Evolutionary conservation across 1,140 invertebrate genomes (phyloP).

Genomic region (Zaprionus nigranus): DNA sequence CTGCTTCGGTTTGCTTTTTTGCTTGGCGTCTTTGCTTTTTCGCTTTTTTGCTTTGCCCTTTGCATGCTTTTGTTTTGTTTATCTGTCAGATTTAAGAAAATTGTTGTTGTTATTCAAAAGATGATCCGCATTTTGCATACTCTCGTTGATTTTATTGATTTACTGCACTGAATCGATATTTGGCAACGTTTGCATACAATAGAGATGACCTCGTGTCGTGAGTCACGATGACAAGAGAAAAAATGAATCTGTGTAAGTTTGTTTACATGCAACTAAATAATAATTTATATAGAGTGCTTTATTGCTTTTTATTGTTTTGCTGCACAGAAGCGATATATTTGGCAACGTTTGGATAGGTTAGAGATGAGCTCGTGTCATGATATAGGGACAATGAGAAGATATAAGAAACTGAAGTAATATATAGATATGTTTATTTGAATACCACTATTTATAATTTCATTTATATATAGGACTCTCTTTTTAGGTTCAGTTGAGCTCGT

Average conservation of each 20-base stretch:
- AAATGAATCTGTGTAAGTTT: neutral
- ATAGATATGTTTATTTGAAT: neutral
- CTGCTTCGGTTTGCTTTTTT: slow-evolving; percentile 46
- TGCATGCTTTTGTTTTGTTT: slow-evolving; percentile 7
- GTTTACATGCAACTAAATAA: neutral
- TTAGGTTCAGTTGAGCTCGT: too few relatives aligned
- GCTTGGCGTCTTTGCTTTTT: slow-evolving; percentile 32
- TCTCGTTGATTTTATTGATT: neutral
- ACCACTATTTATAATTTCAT: neutral
- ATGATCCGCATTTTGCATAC: neutral
- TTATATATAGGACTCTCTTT: neutral
- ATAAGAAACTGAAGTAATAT: neutral
- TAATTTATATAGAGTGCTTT: too few relatives aligned
- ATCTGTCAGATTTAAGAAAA: neutral
- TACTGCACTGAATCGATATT: neutral
- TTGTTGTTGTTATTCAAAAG: neutral
- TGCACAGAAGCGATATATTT: too few relatives aligned
- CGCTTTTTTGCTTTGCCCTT: slow-evolving; percentile 31
- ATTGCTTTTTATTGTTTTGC: too few relatives aligned
- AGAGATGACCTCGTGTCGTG: neutral
- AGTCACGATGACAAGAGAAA: neutral
- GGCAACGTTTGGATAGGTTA: too few relatives aligned
- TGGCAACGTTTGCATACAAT: neutral
- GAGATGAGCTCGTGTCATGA: too few relatives aligned
- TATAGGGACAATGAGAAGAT: too few relatives aligned